Evolutionary conservation across 2,888 invertebrate species (phyloP).

Genomic region (Geophilus truncorum): DNA sequence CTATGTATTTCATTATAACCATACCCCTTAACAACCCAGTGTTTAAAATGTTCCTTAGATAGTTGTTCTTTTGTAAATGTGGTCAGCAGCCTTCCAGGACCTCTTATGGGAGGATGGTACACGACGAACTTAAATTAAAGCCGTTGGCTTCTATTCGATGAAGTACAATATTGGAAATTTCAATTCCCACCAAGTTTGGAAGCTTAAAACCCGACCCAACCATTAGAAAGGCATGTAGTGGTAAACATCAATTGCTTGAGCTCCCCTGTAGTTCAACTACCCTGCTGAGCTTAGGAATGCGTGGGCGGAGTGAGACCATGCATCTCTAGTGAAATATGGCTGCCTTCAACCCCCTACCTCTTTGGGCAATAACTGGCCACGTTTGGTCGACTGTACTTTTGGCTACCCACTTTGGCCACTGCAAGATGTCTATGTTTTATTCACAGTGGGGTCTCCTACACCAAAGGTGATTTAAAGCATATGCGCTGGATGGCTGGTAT

Average conservation of each 20-base stretch:
- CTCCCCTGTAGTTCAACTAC: constrained; percentile 9
- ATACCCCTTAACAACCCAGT: too few relatives aligned
- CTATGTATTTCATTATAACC: too few relatives aligned
- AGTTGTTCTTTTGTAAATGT: too few relatives aligned
- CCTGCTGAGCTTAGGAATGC: constrained; percentile 15
- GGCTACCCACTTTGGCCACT: not conserved
- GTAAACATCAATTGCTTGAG: not conserved
- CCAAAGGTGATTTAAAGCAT: not conserved
- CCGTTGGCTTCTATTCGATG: too few relatives aligned
- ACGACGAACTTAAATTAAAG: too few relatives aligned
- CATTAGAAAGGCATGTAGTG: constrained; percentile 1
- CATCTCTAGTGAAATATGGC: constrained; percentile 11
- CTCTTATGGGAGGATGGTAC: too few relatives aligned
- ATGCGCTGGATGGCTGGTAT: not conserved
- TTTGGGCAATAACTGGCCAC: constrained; percentile 20
- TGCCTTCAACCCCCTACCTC: not conserved
- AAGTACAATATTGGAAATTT: not conserved
- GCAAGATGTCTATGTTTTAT: constrained; percentile 18
- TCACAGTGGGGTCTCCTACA: constrained; percentile 11
- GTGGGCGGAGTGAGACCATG: constrained; percentile 21
- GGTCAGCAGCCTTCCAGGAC: too few relatives aligned
- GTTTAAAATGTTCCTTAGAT: too few relatives aligned
- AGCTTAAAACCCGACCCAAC: not conserved
- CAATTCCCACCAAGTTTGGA: not conserved
- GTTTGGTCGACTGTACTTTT: not conserved